Evolutionary conservation across 2,888 invertebrate species (phyloP).

Genomic region (Hemithea aestivaria): DNA sequence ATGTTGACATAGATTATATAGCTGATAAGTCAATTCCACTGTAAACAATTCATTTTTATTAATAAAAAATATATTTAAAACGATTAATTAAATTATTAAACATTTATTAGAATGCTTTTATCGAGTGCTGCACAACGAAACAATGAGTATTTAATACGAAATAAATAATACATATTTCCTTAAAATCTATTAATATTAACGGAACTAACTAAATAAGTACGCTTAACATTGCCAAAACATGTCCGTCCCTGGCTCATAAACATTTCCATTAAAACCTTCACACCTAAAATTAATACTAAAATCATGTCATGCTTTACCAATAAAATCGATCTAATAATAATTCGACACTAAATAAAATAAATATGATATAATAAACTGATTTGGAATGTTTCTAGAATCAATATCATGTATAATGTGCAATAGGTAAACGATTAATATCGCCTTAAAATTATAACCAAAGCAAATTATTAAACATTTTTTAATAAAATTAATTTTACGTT

Average conservation of each 20-base stretch:
- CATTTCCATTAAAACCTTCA: too few relatives aligned
- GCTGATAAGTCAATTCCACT: conserved; percentile 1
- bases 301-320: too few relatives aligned
- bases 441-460: too few relatives aligned
- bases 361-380: conserved; percentile 25
- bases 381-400: conserved; percentile 38
- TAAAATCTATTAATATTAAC: conserved; percentile 39
- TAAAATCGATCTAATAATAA: not conserved
- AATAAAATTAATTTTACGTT: too few relatives aligned
- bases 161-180: conserved; percentile 22
- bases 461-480: too few relatives aligned
- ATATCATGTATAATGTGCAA: not conserved
- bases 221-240: conserved; percentile 39
- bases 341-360: conserved; percentile 21
- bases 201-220: conserved; percentile 45
- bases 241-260: conserved; percentile 20
- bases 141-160: conserved; percentile 22
- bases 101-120: conserved; percentile 2
- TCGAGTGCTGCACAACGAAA: conserved; percentile 9
- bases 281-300: too few relatives aligned
- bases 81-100: conserved; percentile 2
- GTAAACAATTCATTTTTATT: not conserved
- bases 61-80: not conserved
- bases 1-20: too few relatives aligned
- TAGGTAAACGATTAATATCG: not conserved